Evolutionary conservation across 2,113 vertebrate species (phyloP).

Genomic region (Girardinichthys multiradiatus): DNA sequence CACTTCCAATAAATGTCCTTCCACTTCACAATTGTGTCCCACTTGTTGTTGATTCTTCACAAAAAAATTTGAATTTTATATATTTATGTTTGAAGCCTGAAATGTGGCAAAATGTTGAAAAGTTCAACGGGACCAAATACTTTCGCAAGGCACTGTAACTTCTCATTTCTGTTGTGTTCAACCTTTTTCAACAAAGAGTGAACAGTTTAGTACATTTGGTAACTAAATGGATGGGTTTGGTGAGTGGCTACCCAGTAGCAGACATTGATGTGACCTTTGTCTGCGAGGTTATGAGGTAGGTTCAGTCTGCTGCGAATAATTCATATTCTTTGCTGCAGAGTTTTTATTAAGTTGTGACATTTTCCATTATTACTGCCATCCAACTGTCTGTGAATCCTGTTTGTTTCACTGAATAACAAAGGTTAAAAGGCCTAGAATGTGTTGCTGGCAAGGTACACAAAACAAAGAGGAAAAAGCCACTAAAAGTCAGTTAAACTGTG

Average conservation of each 20-base stretch:
- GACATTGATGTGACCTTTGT: neutral
- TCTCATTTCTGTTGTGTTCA: neutral
- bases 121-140: too few species aligned
- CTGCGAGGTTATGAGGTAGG: neutral
- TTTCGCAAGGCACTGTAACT: too few species aligned
- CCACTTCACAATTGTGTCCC: too few species aligned
- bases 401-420: conserved; percentile 10
- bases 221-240: conserved; percentile 11
- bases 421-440: conserved; percentile 22
- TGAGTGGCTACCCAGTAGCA: neutral
- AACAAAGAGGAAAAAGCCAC: conserved; percentile 32
- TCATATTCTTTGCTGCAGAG: neutral
- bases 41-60: too few species aligned
- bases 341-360: conserved; percentile 21
- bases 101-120: too few species aligned
- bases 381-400: conserved; percentile 32
- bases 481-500: conserved; percentile 22
- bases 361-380: conserved; percentile 27
- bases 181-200: neutral
- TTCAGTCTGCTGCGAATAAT: conserved; percentile 25
- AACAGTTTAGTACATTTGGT: conserved; percentile 15
- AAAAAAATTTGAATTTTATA: too few species aligned
- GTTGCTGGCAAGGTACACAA: conserved; percentile 11
- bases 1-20: too few species aligned
- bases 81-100: too few species aligned